A percentile compares a stretch with the other conserved stretches of the same genome.
phyloP scores from a whole-genome alignment of 2,113 vertebrate genomes.

The Notarius lentiginosus region DNA sequence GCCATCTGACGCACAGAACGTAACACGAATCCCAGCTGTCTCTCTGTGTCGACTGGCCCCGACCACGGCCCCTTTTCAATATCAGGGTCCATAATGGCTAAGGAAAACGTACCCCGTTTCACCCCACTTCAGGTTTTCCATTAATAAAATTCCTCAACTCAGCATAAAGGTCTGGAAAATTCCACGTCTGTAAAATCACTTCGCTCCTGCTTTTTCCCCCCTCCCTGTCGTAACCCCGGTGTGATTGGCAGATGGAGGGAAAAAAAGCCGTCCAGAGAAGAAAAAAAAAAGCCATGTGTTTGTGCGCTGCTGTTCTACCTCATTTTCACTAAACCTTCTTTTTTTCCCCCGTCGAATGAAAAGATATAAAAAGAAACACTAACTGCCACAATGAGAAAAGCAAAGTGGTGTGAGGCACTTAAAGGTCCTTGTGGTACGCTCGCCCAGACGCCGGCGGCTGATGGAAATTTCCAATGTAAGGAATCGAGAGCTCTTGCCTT shows the following conservation, averaged over 20 bases:
- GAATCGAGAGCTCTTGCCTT: background rate
- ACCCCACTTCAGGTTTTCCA: constrained; percentile 69
- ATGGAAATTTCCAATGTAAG: constrained; percentile 34
- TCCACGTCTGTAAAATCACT: constrained; percentile 61
- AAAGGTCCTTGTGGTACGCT: constrained; percentile 24
- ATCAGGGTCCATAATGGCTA: constrained; percentile 59
- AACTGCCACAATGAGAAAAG: constrained; percentile 22
- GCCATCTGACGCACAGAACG: background rate
- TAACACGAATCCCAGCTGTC: background rate
- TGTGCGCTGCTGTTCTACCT: constrained; percentile 45
- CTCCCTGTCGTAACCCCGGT: constrained; percentile 49
- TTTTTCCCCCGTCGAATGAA: constrained; percentile 1
- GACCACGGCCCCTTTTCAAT: constrained; percentile 55
- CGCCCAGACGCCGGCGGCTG: background rate
- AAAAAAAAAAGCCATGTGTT: constrained; percentile 49
- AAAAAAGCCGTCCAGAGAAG: constrained; percentile 20
- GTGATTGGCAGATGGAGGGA: constrained; percentile 62
- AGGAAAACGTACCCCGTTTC: constrained; percentile 64
- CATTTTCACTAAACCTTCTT: constrained; percentile 10
- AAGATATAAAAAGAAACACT: constrained; percentile 30
- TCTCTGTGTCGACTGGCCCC: constrained; percentile 5
- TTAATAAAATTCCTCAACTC: constrained; percentile 76
- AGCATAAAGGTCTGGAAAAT: constrained; percentile 61
- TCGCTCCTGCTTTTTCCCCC: constrained; percentile 47
- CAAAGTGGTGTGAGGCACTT: constrained; percentile 24